Percentiles rank a stretch among this genome's conserved stretches.
Evolutionary conservation across 2,888 invertebrate genomes (phyloP).

Genomic region (Ectobius pallidus): DNA sequence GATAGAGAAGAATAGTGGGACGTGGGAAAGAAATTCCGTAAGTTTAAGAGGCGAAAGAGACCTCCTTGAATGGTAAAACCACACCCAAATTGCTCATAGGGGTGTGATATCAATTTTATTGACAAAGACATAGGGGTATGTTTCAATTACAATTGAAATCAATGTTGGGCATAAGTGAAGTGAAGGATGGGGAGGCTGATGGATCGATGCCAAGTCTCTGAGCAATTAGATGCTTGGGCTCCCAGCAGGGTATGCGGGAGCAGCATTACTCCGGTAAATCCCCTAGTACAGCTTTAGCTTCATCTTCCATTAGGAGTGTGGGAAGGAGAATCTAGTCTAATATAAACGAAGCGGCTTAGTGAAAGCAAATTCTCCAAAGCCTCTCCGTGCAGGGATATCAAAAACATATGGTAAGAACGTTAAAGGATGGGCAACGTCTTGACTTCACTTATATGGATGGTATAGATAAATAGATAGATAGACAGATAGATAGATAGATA

Average conservation of each 20-base stretch:
- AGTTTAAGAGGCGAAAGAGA: too few relatives aligned
- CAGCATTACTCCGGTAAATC: background rate
- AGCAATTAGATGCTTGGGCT: constrained; percentile 9
- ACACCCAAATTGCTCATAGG: too few relatives aligned
- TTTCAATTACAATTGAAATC: too few relatives aligned
- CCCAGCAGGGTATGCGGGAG: background rate
- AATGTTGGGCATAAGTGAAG: background rate
- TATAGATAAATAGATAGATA: background rate
- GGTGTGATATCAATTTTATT: too few relatives aligned
- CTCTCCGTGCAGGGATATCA: background rate
- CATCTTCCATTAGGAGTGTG: constrained; percentile 6
- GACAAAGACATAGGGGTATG: background rate
- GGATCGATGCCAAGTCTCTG: background rate
- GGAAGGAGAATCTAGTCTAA: background rate
- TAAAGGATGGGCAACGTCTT: background rate
- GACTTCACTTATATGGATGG: background rate
- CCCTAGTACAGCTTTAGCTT: background rate
- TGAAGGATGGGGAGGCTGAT: background rate
- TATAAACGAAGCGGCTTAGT: background rate
- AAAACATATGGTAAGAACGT: background rate
- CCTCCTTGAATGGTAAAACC: too few relatives aligned
- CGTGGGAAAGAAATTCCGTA: too few relatives aligned
- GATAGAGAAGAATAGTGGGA: too few relatives aligned
- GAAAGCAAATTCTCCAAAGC: constrained; percentile 8
- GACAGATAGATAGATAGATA: background rate